A percentile compares a stretch with the other conserved stretches of the same genome.
Evolutionary conservation across 2,797 vertebrate species (phyloP).

Genomic region (Clarias platycephalus): DNA sequence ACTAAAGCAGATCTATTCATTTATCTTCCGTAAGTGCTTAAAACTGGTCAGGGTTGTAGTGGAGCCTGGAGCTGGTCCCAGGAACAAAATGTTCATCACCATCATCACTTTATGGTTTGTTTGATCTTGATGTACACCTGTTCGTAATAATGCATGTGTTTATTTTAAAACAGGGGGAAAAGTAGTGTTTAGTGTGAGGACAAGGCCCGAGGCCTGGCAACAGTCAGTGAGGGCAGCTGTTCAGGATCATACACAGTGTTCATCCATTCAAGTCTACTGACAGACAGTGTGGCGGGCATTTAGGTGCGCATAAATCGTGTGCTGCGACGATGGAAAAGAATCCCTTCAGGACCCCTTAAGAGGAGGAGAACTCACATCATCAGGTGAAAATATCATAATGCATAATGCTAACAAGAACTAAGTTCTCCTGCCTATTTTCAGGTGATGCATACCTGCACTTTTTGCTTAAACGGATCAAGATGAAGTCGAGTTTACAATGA

Average conservation of each 20-base stretch:
- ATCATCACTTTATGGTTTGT: not conserved
- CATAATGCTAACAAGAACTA: not conserved
- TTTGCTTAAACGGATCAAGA: constrained; percentile 48
- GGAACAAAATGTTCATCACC: not conserved
- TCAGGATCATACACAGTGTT: constrained; percentile 33
- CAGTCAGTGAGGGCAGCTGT: constrained; percentile 42
- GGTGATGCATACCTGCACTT: not conserved
- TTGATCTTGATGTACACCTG: not conserved
- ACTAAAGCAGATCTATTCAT: not conserved
- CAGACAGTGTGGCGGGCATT: constrained; percentile 5
- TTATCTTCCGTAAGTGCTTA: not conserved
- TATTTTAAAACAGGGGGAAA: not conserved
- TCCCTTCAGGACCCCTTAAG: not conserved
- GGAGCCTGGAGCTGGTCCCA: constrained; percentile 2
- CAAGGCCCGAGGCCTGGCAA: not conserved
- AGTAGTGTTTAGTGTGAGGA: not conserved
- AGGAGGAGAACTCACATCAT: not conserved
- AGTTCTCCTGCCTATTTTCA: not conserved
- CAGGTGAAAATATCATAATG: not conserved
- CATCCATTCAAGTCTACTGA: constrained; percentile 27
- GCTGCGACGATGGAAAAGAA: constrained; percentile 35
- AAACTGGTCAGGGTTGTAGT: not conserved
- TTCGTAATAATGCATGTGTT: not conserved
- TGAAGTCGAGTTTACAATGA: constrained; percentile 31
- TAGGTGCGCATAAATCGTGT: constrained; percentile 29